A percentile compares a stretch with the other conserved stretches of the same genome.
Conservation (phyloP, 2,113 vertebrate genomes). For the Centropus unirufus region DNA sequence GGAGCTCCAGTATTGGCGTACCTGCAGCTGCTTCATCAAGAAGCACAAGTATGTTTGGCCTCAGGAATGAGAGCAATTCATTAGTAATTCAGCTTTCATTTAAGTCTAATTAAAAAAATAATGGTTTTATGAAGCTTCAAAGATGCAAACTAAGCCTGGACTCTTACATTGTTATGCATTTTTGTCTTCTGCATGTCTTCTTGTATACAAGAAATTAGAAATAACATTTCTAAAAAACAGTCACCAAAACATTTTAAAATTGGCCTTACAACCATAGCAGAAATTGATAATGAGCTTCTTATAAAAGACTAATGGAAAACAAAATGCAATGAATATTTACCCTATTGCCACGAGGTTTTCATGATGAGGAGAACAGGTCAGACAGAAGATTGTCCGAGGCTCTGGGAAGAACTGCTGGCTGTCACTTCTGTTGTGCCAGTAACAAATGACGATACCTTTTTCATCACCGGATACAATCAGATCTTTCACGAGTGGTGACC, state of each 20-base stretch:
- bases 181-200: neutral
- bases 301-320: neutral
- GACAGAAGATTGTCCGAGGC: conserved; percentile 90
- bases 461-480: conserved; percentile 92
- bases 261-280: accelerated
- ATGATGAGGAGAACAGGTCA: conserved; percentile 91
- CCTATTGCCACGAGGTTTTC: conserved; percentile 90
- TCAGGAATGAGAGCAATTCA: neutral
- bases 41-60: neutral
- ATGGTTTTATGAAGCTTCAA: neutral
- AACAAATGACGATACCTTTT: conserved; percentile 90
- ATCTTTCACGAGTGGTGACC: conserved; percentile 91
- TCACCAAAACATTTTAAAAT: neutral
- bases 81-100: neutral
- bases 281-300: neutral
- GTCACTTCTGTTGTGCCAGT: conserved; percentile 89
- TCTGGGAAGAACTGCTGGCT: conserved; percentile 89
- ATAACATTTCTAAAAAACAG: neutral
- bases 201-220: neutral
- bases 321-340: conserved; percentile 67
- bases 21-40: neutral
- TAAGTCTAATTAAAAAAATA: neutral
- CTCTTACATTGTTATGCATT: neutral
- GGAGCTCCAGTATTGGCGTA: neutral
- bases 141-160: neutral